Evolutionary conservation across 2,888 invertebrate genomes (phyloP).

Genomic region (Perizoma flavofasciatum): DNA sequence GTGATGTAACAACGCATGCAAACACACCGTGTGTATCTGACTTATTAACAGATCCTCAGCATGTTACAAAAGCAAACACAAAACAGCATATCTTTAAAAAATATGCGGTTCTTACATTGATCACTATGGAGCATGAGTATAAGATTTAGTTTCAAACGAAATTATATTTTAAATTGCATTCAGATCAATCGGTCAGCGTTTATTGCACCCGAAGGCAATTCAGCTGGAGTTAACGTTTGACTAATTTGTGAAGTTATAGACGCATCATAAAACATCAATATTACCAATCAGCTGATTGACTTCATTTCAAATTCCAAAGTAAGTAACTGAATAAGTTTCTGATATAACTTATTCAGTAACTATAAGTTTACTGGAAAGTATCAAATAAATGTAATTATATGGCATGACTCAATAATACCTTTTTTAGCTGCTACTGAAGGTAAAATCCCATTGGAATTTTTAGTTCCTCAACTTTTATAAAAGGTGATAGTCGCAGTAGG

Average conservation of each 20-base stretch:
- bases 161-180: conserved; percentile 62
- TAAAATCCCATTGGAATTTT: too few relatives aligned
- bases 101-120: conserved; percentile 23
- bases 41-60: conserved; percentile 79
- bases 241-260: conserved; percentile 81
- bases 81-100: conserved; percentile 39
- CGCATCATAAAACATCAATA: conserved; percentile 66
- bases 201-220: conserved; percentile 79
- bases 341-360: too few relatives aligned
- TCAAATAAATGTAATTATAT: neutral
- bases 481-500: too few relatives aligned
- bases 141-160: conserved; percentile 37
- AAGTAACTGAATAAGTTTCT: conserved; percentile 9
- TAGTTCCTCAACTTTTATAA: too few relatives aligned
- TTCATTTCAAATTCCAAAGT: conserved; percentile 24
- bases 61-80: conserved; percentile 35
- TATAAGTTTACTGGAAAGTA: neutral
- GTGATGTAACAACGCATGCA: conserved; percentile 77
- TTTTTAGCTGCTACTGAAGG: too few relatives aligned
- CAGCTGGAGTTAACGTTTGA: conserved; percentile 76
- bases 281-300: conserved; percentile 64
- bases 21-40: conserved; percentile 72
- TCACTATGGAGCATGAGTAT: conserved; percentile 34
- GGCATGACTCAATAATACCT: too few relatives aligned
- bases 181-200: conserved; percentile 71